Evolutionary conservation across 2,797 vertebrate genomes (phyloP).

Genomic region (Epinephelus malabaricus): DNA sequence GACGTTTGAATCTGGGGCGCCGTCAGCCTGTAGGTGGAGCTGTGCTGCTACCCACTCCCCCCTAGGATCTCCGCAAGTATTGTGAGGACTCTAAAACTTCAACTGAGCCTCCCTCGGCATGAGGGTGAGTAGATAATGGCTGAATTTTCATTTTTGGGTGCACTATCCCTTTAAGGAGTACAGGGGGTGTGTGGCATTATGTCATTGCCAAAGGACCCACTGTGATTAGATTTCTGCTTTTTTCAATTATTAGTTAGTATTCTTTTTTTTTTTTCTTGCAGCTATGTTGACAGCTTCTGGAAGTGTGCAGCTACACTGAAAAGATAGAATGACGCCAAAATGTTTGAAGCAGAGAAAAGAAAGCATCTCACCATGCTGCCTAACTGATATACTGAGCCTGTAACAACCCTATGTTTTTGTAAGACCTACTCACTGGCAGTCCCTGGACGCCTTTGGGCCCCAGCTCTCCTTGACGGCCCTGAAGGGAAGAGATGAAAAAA

Average conservation of each 20-base stretch:
- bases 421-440: slow-evolving; percentile 77
- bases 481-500: slow-evolving; percentile 2
- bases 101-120: no score
- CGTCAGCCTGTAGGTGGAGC: no score
- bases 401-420: neutral
- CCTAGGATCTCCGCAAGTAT: no score
- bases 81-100: no score
- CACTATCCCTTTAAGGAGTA: no score
- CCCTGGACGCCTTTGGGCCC: slow-evolving; percentile 85
- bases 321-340: neutral
- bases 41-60: no score
- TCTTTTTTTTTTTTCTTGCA: neutral
- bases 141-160: no score
- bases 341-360: neutral
- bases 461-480: slow-evolving; percentile 85
- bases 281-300: neutral
- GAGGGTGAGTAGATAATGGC: no score
- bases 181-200: no score
- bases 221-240: neutral
- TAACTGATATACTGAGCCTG: neutral
- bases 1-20: no score
- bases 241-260: neutral
- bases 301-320: neutral
- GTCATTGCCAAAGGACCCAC: no score
- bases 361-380: neutral